A percentile compares a stretch with the other conserved stretches of the same genome.
These are phyloP conservation scores for Heliconius hortense DNA, from an alignment of 2,888 invertebrate genomes.

Conservation along the genomic window DNA sequence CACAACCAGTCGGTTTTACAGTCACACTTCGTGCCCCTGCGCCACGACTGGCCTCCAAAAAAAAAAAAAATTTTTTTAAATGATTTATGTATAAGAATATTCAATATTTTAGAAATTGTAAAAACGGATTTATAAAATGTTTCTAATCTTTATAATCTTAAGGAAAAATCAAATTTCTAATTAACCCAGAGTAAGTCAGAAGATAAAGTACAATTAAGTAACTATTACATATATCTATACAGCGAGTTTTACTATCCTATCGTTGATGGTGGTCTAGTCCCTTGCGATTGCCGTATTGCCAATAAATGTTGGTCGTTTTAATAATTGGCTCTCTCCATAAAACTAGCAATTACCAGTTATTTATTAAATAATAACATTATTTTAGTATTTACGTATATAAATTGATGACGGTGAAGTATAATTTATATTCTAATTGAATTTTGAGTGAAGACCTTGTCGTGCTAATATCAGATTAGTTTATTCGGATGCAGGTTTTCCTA, in stretches of 20 bases:
- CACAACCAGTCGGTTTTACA: no score
- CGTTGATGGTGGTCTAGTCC: background rate
- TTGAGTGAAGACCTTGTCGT: no score
- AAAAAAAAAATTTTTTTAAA: no score
- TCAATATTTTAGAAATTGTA: no score
- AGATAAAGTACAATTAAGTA: background rate
- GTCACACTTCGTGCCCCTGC: no score
- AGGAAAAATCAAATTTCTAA: background rate
- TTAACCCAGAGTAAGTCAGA: background rate
- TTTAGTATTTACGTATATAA: background rate
- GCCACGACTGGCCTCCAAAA: no score
- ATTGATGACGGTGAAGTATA: no score
- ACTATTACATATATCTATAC: background rate
- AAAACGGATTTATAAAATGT: background rate
- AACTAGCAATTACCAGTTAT: background rate
- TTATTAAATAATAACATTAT: constrained; percentile 3
- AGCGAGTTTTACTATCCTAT: background rate
- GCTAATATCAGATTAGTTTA: background rate
- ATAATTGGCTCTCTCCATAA: constrained; percentile 1
- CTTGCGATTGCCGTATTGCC: background rate
- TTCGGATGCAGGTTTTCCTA: background rate
- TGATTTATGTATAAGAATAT: no score
- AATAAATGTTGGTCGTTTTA: background rate
- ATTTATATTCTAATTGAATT: no score
- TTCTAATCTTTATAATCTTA: background rate